A percentile compares a stretch with the other conserved stretches of the same genome.
phyloP scores from a whole-genome alignment of 2,888 invertebrate species.

The Harpalus rubripes region DNA sequence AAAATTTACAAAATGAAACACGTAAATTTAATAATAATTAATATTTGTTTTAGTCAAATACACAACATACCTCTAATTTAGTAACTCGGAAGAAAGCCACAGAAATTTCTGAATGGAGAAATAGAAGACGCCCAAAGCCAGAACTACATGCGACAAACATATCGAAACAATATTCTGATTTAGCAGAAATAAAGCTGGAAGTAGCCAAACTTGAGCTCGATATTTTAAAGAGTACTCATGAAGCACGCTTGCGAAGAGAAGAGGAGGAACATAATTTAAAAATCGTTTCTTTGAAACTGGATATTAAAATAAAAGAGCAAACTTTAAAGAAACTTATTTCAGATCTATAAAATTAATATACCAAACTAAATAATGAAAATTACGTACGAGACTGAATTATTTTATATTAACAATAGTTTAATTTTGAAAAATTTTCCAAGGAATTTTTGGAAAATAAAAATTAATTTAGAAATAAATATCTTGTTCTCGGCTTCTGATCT shows the following conservation, averaged over 20 bases:
- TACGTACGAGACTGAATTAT: too few species aligned
- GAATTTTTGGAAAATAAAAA: too few species aligned
- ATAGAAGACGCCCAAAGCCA: not conserved
- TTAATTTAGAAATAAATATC: too few species aligned
- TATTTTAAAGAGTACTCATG: not conserved
- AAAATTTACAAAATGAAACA: too few species aligned
- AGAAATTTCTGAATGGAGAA: not conserved
- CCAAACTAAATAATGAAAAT: too few species aligned
- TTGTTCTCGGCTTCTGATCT: too few species aligned
- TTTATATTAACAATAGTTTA: too few species aligned
- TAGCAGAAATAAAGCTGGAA: constrained; percentile 9
- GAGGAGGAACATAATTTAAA: constrained; percentile 5
- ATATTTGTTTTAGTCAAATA: not conserved
- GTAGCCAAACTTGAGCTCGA: not conserved
- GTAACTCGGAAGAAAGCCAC: not conserved
- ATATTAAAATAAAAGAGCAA: too few species aligned
- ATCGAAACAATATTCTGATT: too few species aligned
- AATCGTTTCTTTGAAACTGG: not conserved
- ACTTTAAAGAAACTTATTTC: too few species aligned
- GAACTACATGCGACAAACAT: not conserved
- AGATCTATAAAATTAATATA: too few species aligned
- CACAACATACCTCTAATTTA: not conserved
- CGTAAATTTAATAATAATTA: not conserved
- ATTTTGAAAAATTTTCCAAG: too few species aligned
- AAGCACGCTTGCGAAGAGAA: not conserved